Conservation (phyloP, 2,113 vertebrate genomes). For the Carassius gibelio region DNA sequence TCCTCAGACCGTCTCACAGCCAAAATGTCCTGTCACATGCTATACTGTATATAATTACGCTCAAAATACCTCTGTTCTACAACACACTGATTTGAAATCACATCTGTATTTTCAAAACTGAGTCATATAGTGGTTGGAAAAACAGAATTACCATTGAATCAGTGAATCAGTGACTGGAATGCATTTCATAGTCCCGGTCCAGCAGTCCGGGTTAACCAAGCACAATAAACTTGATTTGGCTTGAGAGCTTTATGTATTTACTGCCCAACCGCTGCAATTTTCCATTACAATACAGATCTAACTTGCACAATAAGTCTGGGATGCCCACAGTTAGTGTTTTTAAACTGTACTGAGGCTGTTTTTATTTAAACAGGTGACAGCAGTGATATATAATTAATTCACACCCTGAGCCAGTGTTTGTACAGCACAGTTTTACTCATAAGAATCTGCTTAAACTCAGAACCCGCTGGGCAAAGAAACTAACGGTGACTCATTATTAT, state of each 20-base stretch:
- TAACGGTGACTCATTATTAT: constrained; percentile 27
- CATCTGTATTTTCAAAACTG: not conserved
- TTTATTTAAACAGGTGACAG: constrained; percentile 39
- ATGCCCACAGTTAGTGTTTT: not conserved
- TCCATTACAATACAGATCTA: constrained; percentile 34
- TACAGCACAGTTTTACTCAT: constrained; percentile 29
- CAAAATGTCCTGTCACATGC: not conserved
- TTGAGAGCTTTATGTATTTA: not conserved
- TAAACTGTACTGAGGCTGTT: not conserved
- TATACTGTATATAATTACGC: not conserved
- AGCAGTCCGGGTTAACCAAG: not conserved
- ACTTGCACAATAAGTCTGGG: constrained; percentile 10
- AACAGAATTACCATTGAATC: not conserved
- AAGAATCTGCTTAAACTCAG: constrained; percentile 12
- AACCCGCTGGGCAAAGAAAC: constrained; percentile 25
- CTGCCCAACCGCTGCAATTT: not conserved
- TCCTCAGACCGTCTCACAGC: not conserved
- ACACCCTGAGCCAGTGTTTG: constrained; percentile 34
- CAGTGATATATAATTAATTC: constrained; percentile 50
- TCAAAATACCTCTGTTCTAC: not conserved
- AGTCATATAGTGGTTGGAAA: not conserved
- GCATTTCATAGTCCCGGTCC: not conserved
- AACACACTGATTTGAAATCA: not conserved
- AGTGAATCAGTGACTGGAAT: not conserved
- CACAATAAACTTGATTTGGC: not conserved